Base-by-base conservation (phyloP, 2,797 vertebrate species). In the Propithecus deckenii region DNA sequence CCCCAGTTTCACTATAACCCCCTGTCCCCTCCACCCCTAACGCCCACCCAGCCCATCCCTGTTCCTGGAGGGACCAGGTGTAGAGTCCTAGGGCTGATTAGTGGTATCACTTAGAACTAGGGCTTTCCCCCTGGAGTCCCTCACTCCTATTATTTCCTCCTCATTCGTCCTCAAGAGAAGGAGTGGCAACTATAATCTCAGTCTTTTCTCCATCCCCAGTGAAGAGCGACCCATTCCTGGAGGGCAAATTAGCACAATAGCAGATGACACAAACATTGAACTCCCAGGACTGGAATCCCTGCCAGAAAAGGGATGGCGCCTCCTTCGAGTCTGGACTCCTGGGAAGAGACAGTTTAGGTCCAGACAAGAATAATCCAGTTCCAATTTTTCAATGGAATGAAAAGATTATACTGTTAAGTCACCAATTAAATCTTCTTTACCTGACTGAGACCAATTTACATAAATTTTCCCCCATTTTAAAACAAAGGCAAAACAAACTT, bases 361-460 rank as follows among this genome's bases (percentile, higher is more conserved):
- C 35, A 35, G 30, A 52, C 15, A n/a, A 90, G 11, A 83, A 81
- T 23, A 61, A 76, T 38, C n/a, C 35, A 23, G 12, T 32, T 76
- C 46, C 43, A 35, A 8, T 38, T 38, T 84, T 52, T 88, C 65
- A 74, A 11, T 30, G 5, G 22, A 95, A 14, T 38, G 23, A 65
- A 71, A 74, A 65, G 59, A 93, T 80, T 32, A 74, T 43, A 43
- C 57, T 75, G n/a, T 84, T 75, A 65, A 46, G 30, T 79, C n/a
- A 63, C 80, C 65, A 74, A n/a, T 89, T 94, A 55, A 87, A 75
- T 87, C 89, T 71, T 74, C 46, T 88, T 93, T 76, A 78, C 83
- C 2, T 2, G 50, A 59, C 52, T 13, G 35, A 94, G 28, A 35
- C 12, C 23, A 17, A 88, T 93, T 96, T 93, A 41, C 72, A 96